A percentile compares a stretch with the other conserved stretches of the same genome.
Evolutionary conservation across 1,140 invertebrate species (phyloP).

Genomic region (Bombus fervidus): DNA sequence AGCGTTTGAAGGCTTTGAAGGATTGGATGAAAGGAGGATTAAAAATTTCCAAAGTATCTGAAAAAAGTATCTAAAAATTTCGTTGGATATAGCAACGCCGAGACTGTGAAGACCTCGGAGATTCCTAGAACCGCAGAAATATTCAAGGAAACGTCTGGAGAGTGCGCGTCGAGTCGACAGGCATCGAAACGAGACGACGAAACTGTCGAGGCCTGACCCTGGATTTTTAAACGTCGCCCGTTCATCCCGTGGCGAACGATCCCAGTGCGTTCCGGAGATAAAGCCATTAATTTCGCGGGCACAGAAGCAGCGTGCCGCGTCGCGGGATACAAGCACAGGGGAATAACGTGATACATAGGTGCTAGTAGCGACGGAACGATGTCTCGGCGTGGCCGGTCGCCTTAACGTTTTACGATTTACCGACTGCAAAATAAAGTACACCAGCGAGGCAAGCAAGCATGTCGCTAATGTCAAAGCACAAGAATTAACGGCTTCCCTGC

Average conservation of each 20-base stretch:
- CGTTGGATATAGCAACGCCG: too few species aligned
- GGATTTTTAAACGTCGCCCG: not conserved
- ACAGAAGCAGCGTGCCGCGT: constrained; percentile 27
- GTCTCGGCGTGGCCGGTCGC: constrained; percentile 10
- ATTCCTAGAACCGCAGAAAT: too few species aligned
- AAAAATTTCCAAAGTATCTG: too few species aligned
- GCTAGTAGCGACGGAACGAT: constrained; percentile 36
- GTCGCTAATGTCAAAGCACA: constrained; percentile 63
- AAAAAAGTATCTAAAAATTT: too few species aligned
- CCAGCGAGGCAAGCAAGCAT: constrained; percentile 33
- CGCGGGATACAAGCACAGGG: not conserved
- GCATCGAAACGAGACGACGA: not conserved
- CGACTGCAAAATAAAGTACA: constrained; percentile 59
- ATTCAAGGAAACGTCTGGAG: too few species aligned
- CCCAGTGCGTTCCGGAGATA: constrained; percentile 21
- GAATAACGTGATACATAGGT: constrained; percentile 42
- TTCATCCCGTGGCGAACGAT: not conserved
- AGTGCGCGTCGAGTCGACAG: too few species aligned
- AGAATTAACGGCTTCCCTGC: constrained; percentile 58
- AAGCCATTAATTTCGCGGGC: constrained; percentile 58
- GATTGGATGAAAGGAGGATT: too few species aligned
- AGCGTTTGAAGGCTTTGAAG: too few species aligned
- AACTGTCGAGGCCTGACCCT: not conserved
- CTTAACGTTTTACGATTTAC: constrained; percentile 60
- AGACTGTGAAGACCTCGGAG: too few species aligned